phyloP scores from a whole-genome alignment of 37 sponge, comb jelly and placozoan genomes.

The Eunapius fragilis region DNA sequence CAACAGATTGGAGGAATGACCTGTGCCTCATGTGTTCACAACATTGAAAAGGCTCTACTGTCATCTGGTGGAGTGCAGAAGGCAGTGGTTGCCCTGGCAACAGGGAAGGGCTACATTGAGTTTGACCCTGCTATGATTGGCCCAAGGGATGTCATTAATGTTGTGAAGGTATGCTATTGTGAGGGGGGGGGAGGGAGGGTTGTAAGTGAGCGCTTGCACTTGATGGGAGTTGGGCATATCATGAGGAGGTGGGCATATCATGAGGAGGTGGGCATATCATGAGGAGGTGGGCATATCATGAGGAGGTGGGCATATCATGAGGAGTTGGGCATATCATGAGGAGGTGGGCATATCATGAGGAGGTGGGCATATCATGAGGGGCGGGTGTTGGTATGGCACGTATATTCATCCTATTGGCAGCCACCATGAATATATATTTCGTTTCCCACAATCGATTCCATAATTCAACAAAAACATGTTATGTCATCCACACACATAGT shows the following conservation, averaged over 20 bases:
- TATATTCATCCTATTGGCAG: too few relatives aligned
- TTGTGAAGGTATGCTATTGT: constrained; percentile 56
- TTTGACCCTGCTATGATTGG: constrained; percentile 74
- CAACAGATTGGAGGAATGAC: constrained; percentile 78
- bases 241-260: too few relatives aligned
- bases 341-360: too few relatives aligned
- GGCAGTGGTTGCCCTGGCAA: constrained; percentile 65
- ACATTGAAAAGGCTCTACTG: constrained; percentile 71
- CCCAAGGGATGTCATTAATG: constrained; percentile 71
- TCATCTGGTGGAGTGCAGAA: constrained; percentile 40
- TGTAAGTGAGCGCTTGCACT: too few relatives aligned
- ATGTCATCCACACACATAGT: not conserved
- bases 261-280: too few relatives aligned
- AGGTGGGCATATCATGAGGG: too few relatives aligned
- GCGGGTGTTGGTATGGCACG: too few relatives aligned
- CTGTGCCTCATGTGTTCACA: constrained; percentile 84
- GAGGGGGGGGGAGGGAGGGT: not conserved
- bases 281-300: too few relatives aligned
- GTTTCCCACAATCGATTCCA: not conserved
- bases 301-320: too few relatives aligned
- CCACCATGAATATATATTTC: too few relatives aligned
- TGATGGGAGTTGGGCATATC: too few relatives aligned
- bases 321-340: too few relatives aligned
- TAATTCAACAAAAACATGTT: not conserved
- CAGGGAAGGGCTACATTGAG: constrained; percentile 61